phyloP scores from a whole-genome alignment of 2,113 vertebrate genomes.

The Promerops cafer region DNA sequence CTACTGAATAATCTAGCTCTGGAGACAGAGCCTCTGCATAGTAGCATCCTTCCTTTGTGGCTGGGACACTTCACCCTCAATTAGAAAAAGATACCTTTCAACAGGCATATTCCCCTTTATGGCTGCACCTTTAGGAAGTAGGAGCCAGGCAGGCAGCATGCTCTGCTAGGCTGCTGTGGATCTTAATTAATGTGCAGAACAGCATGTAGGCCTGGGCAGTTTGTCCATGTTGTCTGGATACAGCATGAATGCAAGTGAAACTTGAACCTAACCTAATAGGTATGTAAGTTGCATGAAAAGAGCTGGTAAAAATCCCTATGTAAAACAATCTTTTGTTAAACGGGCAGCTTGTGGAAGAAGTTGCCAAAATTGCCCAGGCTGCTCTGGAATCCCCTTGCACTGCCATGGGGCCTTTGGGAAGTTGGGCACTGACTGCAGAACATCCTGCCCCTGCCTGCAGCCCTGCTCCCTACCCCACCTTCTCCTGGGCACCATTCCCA shows the following conservation, averaged over 20 bases:
- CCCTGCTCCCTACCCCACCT: background rate
- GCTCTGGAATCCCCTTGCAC: background rate
- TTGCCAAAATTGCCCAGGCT: background rate
- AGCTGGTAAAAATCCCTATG: background rate
- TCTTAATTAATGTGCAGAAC: background rate
- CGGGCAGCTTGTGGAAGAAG: background rate
- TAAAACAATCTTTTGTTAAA: background rate
- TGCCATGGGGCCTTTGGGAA: accelerated
- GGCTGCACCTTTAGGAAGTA: background rate
- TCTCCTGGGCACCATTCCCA: background rate
- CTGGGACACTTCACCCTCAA: background rate
- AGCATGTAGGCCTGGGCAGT: background rate
- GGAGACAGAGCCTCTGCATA: background rate
- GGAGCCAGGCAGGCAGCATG: background rate
- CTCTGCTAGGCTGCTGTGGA: background rate
- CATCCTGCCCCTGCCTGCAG: background rate
- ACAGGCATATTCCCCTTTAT: background rate
- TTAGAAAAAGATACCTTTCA: background rate
- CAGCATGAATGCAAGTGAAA: background rate
- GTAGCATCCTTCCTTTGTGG: background rate
- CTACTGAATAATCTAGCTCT: background rate
- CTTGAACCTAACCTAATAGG: background rate
- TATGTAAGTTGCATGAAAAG: background rate
- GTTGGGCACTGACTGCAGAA: background rate
- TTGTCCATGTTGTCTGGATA: background rate